Conservation (phyloP, 2,888 invertebrate genomes). For the Limenitis camilla region DNA sequence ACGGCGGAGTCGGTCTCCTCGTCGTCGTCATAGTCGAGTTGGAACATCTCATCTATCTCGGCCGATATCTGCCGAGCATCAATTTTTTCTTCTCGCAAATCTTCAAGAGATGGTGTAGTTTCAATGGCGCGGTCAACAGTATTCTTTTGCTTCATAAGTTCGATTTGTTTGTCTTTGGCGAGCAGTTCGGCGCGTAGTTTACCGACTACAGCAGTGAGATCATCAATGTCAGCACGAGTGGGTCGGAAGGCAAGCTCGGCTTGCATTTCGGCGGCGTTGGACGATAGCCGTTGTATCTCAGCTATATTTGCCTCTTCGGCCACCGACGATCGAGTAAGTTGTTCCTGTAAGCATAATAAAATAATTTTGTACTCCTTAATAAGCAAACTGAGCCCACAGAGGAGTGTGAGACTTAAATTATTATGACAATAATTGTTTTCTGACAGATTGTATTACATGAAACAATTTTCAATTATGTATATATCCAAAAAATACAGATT, state of each 20-base stretch:
- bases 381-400: too few species aligned
- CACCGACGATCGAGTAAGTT: slow-evolving; percentile 58
- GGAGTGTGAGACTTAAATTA: too few species aligned
- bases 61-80: slow-evolving; percentile 57
- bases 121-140: slow-evolving; percentile 31
- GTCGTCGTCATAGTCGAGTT: slow-evolving; percentile 61
- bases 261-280: slow-evolving; percentile 67
- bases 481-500: too few species aligned
- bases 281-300: slow-evolving; percentile 72
- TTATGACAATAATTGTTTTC: too few species aligned
- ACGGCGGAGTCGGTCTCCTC: slow-evolving; percentile 58
- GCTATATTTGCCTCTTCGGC: slow-evolving; percentile 74
- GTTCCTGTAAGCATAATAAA: slow-evolving; percentile 39
- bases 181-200: slow-evolving; percentile 45
- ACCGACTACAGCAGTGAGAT: slow-evolving; percentile 63
- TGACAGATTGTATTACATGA: too few species aligned
- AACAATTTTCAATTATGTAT: too few species aligned
- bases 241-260: slow-evolving; percentile 76
- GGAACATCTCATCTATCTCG: slow-evolving; percentile 68
- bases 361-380: neutral
- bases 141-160: slow-evolving; percentile 32
- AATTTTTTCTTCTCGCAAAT: slow-evolving; percentile 32
- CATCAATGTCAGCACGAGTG: slow-evolving; percentile 72
- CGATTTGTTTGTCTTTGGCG: slow-evolving; percentile 35
- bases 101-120: slow-evolving; percentile 35